A percentile compares a stretch with the other conserved stretches of the same genome.
Conservation (phyloP, 2,113 vertebrate genomes). For the Rhinopomastus cyanomelas region DNA sequence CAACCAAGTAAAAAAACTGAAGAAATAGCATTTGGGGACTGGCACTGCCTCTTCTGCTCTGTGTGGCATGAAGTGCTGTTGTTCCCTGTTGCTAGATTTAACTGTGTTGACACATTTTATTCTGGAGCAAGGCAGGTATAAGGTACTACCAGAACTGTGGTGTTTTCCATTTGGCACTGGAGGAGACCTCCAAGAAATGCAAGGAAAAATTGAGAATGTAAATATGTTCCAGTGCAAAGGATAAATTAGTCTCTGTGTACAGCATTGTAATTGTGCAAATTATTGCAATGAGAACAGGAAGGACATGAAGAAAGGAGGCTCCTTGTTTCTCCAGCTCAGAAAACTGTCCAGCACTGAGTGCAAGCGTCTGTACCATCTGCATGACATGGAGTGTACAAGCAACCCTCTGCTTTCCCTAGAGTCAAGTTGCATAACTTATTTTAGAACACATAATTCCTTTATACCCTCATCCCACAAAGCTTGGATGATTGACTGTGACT, state of each 20-base stretch:
- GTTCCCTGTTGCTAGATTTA: background rate
- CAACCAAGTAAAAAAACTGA: too few relatives aligned
- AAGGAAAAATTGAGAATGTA: background rate
- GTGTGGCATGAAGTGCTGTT: background rate
- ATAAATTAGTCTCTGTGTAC: background rate
- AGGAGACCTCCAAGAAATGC: background rate
- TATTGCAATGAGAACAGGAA: rapidly evolving
- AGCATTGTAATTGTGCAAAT: background rate
- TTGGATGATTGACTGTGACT: background rate
- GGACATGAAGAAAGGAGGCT: background rate
- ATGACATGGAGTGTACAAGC: background rate
- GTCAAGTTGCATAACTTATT: background rate
- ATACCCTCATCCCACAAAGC: background rate
- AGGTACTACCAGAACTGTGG: background rate
- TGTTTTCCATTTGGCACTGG: background rate
- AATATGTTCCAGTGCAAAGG: background rate
- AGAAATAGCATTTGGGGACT: too few relatives aligned
- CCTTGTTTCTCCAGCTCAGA: background rate
- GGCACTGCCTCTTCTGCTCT: too few relatives aligned
- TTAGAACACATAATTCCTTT: background rate
- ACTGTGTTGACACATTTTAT: background rate
- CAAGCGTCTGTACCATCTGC: background rate
- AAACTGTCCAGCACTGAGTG: background rate
- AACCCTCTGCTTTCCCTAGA: background rate
- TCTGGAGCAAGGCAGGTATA: background rate